Percentiles rank a stretch among this genome's conserved stretches.
These are phyloP conservation scores for honey bee (Apis mellifera) DNA, from an alignment of 1,140 invertebrate genomes.

Conservation along the genomic window Amel_HAv3.1 CM009934.2:4857001-4857500, in stretches of 20 bases:
- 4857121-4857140: background rate
- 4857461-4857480: no score
- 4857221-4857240: slow-evolving; percentile 37
- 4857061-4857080: background rate
- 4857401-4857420: no score
- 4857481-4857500: no score
- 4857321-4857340: no score
- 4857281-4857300: slow-evolving; percentile 13
- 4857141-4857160: slow-evolving; percentile 33
- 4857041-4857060: slow-evolving; percentile 15
- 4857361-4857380: background rate
- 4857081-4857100: background rate
- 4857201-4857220: slow-evolving; percentile 41
- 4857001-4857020: background rate
- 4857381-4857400: no score
- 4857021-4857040: no score
- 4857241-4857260: slow-evolving; percentile 26
- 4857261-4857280: background rate
- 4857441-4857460: no score
- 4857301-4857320: background rate
- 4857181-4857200: slow-evolving; percentile 37
- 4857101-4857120: background rate
- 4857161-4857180: slow-evolving; percentile 47
- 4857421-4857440: no score
- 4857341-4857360: background rate